These are phyloP conservation scores for Lithophane leautieri DNA, from an alignment of 2,888 invertebrate species.

Conservation along the genomic window DNA sequence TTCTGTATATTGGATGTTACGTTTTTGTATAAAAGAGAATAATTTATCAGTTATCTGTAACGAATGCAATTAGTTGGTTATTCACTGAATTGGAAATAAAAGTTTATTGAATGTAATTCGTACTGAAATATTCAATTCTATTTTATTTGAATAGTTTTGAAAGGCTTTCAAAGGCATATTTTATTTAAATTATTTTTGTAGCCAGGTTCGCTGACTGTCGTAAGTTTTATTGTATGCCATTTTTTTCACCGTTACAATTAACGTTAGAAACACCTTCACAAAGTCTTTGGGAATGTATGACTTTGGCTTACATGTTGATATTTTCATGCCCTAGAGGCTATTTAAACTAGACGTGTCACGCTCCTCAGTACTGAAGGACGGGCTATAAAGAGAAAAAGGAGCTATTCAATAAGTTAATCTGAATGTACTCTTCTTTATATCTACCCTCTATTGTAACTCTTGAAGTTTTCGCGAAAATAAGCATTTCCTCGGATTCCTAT, in stretches of 20 bases:
- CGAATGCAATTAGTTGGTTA: slow-evolving; percentile 43
- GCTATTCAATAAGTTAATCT: background rate
- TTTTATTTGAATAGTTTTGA: slow-evolving; percentile 38
- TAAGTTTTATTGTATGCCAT: slow-evolving; percentile 1
- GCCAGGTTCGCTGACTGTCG: background rate
- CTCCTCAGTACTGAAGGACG: too few species aligned
- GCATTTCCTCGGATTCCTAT: background rate
- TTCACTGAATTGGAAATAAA: slow-evolving; percentile 34
- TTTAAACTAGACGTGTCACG: background rate
- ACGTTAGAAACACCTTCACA: too few species aligned
- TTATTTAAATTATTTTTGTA: slow-evolving; percentile 24
- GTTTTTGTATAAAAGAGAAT: slow-evolving; percentile 51
- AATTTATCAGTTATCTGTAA: slow-evolving; percentile 35
- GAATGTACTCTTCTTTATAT: background rate
- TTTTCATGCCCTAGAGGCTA: background rate
- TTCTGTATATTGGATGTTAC: slow-evolving; percentile 19
- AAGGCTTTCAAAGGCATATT: background rate
- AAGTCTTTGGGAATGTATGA: too few species aligned
- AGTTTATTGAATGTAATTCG: slow-evolving; percentile 18
- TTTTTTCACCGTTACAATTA: background rate
- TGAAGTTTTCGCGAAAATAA: background rate
- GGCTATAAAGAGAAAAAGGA: background rate
- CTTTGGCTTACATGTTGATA: background rate
- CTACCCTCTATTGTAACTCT: background rate
- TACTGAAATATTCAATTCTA: slow-evolving; percentile 20